Base-by-base conservation (phyloP, 37 sponge, comb jelly and placozoan species). In the Agelas oroides region DNA sequence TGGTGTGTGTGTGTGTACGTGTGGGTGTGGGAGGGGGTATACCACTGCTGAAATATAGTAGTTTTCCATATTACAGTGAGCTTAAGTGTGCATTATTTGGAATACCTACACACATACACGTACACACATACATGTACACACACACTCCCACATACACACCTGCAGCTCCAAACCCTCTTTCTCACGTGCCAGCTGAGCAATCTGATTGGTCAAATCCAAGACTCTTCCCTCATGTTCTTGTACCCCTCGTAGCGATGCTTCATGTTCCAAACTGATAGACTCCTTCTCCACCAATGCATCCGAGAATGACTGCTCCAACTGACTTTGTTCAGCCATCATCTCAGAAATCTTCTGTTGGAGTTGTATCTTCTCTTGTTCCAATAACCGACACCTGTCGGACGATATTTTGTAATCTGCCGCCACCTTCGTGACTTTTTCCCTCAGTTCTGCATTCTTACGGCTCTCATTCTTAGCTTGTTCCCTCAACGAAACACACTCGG, bases 161-260 rank as follows among this genome's bases (percentile, higher is more conserved):
- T 32, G 32, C 32, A 24, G 1, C 69, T 33, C 69, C 34, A 33
- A 68, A 30, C 55, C 64, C 38, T 89, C 72, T 62, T 89, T 89
- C 46, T 83, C 89, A 18, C 89, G 58, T 12, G 69, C 79, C 57
- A 68, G 25, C 32, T 62, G 66, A 0, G 78, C 78, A 57, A 82
- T 20, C 55, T 89, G 89, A 13, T 59, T 62, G 13, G 83, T 82
- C 62, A 89, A 55, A n/a, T 76, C 83, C 54, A 89, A 25, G 15
- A 77, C 73, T 18, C 73, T 61, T 1, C 37, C 23, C 61, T 89
- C 89, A 21, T 77, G 72, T 63, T 62, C 77, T 65, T 89, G 89
- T 0, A 70, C 37, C 3, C 68, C 59, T 19, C 64, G 36, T n/a
- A 70, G 63, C 3, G 53, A 59, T 21, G 57, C 46, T 35, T 82